Evolutionary conservation across 2,113 vertebrate species (phyloP).

Genomic region (Rissa tridactyla): DNA sequence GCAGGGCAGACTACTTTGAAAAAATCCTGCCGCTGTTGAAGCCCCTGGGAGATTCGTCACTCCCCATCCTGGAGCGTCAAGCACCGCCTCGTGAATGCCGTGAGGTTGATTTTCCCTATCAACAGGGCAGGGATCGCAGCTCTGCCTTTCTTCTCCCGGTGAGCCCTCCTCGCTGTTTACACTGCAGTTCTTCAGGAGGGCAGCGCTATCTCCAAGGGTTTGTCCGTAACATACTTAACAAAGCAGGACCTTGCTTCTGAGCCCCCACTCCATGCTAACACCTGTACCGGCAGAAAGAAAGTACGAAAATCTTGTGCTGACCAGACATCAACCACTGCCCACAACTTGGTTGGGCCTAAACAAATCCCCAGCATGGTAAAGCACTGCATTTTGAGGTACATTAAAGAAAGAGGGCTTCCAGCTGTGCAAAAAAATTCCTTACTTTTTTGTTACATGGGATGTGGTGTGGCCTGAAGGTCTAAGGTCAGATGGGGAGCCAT

Average conservation of each 20-base stretch:
- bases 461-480: background rate
- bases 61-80: background rate
- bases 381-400: background rate
- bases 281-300: background rate
- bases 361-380: background rate
- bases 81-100: rapidly evolving
- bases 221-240: background rate
- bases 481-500: background rate
- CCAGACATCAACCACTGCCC: background rate
- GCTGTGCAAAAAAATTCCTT: background rate
- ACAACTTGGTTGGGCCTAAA: background rate
- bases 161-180: background rate
- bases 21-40: background rate
- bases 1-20: background rate
- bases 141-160: background rate
- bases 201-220: background rate
- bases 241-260: background rate
- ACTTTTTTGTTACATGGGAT: background rate
- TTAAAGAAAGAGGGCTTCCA: background rate
- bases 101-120: background rate
- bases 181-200: background rate
- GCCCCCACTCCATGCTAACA: background rate
- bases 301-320: background rate
- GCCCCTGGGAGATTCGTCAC: background rate
- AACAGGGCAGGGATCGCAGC: rapidly evolving